Evolutionary conservation across 2,888 invertebrate genomes (phyloP).

Genomic region (Ligdia adustata): DNA sequence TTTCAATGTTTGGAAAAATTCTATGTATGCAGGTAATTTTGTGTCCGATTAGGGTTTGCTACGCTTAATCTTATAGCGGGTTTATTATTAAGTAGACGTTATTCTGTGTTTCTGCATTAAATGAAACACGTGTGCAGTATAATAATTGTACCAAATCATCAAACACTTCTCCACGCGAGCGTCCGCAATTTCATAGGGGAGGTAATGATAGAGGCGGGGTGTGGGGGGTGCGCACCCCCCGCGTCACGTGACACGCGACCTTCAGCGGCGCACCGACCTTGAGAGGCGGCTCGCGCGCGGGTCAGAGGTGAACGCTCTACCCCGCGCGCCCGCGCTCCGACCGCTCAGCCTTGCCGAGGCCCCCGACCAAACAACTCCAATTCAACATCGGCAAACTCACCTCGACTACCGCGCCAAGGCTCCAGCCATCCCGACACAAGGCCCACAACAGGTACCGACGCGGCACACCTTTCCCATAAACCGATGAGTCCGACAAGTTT

Average conservation of each 20-base stretch:
- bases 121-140: too few species aligned
- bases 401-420: constrained; percentile 67
- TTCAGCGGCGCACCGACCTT: constrained; percentile 84
- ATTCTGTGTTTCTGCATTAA: too few species aligned
- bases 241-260: constrained; percentile 79
- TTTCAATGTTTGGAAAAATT: constrained; percentile 3
- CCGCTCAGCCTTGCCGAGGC: constrained; percentile 51
- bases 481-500: constrained; percentile 82
- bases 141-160: too few species aligned
- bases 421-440: constrained; percentile 54
- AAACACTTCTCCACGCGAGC: constrained; percentile 53
- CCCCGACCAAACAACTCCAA: constrained; percentile 46
- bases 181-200: constrained; percentile 50
- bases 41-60: too few species aligned
- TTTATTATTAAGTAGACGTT: too few species aligned
- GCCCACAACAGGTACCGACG: constrained; percentile 75
- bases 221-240: constrained; percentile 81
- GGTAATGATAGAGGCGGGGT: constrained; percentile 38
- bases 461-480: constrained; percentile 83
- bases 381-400: constrained; percentile 56
- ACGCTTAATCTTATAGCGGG: too few species aligned
- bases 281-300: constrained; percentile 79
- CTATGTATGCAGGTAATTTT: too few species aligned
- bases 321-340: constrained; percentile 39
- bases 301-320: constrained; percentile 83